These are phyloP conservation scores for Trichomalopsis sarcophagae DNA, from an alignment of 1,140 invertebrate genomes.

Conservation along the genomic window DNA sequence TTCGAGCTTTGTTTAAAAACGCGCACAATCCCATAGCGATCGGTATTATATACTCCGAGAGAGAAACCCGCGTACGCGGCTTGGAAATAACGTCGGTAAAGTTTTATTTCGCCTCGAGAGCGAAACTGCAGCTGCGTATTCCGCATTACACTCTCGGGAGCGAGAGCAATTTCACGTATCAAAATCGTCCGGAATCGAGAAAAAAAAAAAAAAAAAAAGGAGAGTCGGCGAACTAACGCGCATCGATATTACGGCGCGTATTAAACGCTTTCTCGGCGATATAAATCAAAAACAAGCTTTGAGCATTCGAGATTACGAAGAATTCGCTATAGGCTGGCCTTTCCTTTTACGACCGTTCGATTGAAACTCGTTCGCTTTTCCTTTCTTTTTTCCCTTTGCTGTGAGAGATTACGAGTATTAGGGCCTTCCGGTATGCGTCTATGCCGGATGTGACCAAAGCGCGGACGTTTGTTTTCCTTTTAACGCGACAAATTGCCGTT, in stretches of 20 bases:
- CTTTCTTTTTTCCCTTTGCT: background rate
- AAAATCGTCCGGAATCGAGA: background rate
- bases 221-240: background rate
- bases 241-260: constrained; percentile 32
- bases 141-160: background rate
- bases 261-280: constrained; percentile 39
- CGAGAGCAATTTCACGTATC: background rate
- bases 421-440: background rate
- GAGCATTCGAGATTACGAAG: background rate
- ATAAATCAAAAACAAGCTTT: constrained; percentile 35
- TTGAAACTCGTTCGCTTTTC: background rate
- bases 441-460: background rate
- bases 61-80: too few relatives aligned
- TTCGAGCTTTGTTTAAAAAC: background rate
- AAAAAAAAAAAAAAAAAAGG: constrained; percentile 12
- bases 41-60: too few relatives aligned
- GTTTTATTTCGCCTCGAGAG: too few relatives aligned
- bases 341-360: constrained; percentile 14
- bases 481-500: background rate
- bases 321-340: background rate
- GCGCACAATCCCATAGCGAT: too few relatives aligned
- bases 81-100: too few relatives aligned
- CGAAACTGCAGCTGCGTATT: too few relatives aligned
- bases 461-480: background rate
- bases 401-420: background rate